phyloP scores from a whole-genome alignment of 2,113 vertebrate species.

The Hemichromis elongatus region DNA sequence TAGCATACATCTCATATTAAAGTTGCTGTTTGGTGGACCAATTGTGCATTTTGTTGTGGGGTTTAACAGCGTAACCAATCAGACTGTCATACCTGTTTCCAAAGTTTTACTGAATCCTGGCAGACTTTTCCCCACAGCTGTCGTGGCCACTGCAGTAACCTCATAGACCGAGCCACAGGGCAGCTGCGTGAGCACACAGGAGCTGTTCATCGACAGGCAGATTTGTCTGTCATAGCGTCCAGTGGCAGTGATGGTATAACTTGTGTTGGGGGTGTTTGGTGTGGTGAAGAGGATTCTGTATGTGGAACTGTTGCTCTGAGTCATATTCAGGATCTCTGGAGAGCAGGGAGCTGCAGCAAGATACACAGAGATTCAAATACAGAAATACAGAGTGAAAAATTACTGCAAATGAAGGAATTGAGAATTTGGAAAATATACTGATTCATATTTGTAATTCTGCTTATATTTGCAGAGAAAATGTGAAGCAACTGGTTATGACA shows the following conservation, averaged over 20 bases:
- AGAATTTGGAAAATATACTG: not conserved
- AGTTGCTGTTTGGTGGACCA: not conserved
- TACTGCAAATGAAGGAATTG: not conserved
- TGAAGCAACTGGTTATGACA: not conserved
- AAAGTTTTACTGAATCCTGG: conserved; percentile 82
- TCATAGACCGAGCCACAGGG: conserved; percentile 82
- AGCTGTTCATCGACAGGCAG: conserved; percentile 69
- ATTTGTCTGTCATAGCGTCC: conserved; percentile 49
- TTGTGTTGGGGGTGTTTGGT: conserved; percentile 70
- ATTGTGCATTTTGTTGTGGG: not conserved
- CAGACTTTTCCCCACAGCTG: conserved; percentile 77
- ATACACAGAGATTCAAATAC: not conserved
- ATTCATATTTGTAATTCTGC: not conserved
- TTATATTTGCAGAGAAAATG: not conserved
- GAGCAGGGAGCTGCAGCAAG: conserved; percentile 82
- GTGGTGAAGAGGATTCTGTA: conserved; percentile 75
- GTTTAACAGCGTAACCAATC: not conserved
- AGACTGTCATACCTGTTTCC: conserved; percentile 78
- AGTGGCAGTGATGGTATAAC: conserved; percentile 70
- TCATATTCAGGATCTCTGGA: conserved; percentile 83
- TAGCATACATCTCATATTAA: not conserved
- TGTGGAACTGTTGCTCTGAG: conserved; percentile 63
- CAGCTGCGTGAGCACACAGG: conserved; percentile 75
- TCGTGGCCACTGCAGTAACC: conserved; percentile 76
- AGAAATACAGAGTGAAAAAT: not conserved